These are phyloP conservation scores for Dendronephthya gigantea DNA, from an alignment of 64 coral and sea anemone species.

Conservation along the genomic window DNA sequence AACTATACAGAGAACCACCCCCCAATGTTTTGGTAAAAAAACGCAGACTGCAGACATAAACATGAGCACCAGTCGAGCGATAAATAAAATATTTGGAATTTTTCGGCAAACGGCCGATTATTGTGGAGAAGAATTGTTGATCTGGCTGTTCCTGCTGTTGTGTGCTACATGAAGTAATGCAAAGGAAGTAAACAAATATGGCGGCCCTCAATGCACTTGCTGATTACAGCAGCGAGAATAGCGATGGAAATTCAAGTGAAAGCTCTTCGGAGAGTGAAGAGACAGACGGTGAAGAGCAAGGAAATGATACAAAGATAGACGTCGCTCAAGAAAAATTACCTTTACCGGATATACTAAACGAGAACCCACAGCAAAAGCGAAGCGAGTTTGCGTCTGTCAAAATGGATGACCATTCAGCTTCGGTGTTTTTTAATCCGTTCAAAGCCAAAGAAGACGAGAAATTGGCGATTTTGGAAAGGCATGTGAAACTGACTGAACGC, in stretches of 20 bases:
- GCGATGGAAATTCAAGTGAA: background rate
- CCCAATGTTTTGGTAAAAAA: too few species aligned
- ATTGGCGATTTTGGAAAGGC: background rate
- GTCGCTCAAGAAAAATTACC: background rate
- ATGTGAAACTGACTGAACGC: background rate
- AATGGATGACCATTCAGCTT: background rate
- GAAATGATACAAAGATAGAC: background rate
- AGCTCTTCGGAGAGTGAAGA: background rate
- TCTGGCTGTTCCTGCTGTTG: background rate
- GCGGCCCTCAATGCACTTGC: background rate
- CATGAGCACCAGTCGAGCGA: too few species aligned
- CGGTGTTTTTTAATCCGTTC: slow-evolving; percentile 13
- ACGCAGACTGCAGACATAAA: too few species aligned
- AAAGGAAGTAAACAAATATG: background rate
- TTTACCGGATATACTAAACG: background rate
- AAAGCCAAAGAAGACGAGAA: slow-evolving; percentile 14
- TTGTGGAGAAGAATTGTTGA: background rate
- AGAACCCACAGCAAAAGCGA: background rate
- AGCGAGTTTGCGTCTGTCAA: background rate
- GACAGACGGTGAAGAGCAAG: background rate
- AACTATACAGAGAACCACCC: too few species aligned
- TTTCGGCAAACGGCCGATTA: too few species aligned
- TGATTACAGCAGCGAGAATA: background rate
- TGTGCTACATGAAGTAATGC: background rate
- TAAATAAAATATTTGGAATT: too few species aligned